Evolutionary conservation across 1,140 invertebrate genomes (phyloP).

Genomic region (Oppia nitens): DNA sequence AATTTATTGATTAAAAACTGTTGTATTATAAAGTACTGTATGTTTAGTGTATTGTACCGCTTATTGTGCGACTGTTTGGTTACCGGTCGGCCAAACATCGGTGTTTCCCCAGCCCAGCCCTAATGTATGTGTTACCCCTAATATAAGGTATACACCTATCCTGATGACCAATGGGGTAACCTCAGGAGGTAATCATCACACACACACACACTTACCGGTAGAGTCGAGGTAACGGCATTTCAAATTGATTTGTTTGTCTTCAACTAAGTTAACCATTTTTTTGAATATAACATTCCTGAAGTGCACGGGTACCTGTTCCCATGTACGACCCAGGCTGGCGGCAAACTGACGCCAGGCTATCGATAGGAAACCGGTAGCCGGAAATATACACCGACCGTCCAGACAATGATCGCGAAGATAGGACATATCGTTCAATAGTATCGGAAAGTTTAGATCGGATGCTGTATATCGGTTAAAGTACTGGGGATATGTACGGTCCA

Average conservation of each 20-base stretch:
- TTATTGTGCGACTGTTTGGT: too few species aligned
- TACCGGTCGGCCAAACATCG: too few species aligned
- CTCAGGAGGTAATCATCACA: too few species aligned
- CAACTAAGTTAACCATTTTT: conserved; percentile 72
- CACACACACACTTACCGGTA: conserved; percentile 1
- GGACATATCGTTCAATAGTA: too few species aligned
- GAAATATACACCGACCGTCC: conserved; percentile 82
- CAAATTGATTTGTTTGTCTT: conserved; percentile 11
- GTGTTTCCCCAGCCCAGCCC: too few species aligned
- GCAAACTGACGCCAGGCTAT: conserved; percentile 84
- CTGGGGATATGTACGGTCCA: conserved; percentile 45
- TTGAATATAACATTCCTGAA: conserved; percentile 75
- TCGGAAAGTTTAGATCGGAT: too few species aligned
- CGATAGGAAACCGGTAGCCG: conserved; percentile 83
- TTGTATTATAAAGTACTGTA: too few species aligned
- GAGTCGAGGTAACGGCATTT: background rate
- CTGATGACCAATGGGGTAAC: too few species aligned
- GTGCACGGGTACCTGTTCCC: conserved; percentile 43
- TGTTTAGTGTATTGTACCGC: too few species aligned
- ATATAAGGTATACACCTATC: too few species aligned
- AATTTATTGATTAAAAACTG: too few species aligned
- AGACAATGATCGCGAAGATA: conserved; percentile 77
- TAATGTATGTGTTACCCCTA: too few species aligned
- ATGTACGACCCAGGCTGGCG: conserved; percentile 49
- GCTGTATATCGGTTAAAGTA: conserved; percentile 27